Conservation (phyloP, 2,113 vertebrate species). For the Epinephelus moara region DNA sequence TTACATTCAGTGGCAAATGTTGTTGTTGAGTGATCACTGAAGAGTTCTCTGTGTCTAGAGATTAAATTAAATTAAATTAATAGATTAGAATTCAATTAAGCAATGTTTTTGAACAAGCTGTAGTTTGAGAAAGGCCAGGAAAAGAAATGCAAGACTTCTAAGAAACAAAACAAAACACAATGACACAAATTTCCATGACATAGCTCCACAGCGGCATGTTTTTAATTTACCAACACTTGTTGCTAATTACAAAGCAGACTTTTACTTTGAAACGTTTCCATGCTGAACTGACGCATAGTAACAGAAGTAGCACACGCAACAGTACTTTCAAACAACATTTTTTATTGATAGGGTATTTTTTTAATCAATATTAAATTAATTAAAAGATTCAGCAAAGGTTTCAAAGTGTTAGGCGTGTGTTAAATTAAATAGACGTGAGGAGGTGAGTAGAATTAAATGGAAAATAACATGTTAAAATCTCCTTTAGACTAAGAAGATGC, state of each 20-base stretch:
- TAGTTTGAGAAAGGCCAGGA: not conserved
- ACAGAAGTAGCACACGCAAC: not conserved
- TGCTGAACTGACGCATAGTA: not conserved
- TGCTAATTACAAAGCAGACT: not conserved
- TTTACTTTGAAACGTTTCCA: not conserved
- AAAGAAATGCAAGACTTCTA: constrained; percentile 4
- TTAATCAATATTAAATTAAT: not conserved
- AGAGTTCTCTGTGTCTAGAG: not conserved
- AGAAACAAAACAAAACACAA: not conserved
- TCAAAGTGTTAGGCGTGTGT: not conserved
- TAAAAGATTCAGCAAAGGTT: not conserved
- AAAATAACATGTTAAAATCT: not conserved
- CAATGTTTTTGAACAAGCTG: not conserved
- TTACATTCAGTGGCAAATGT: no score
- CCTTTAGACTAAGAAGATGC: not conserved
- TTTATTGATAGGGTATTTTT: not conserved
- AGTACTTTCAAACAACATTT: not conserved
- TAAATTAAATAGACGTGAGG: not conserved
- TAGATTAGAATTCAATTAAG: not conserved
- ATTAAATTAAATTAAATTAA: not conserved
- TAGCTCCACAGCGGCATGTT: constrained; percentile 16
- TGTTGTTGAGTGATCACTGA: not conserved
- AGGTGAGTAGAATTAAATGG: not conserved
- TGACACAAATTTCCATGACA: constrained; percentile 13
- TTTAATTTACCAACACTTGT: constrained; percentile 28